Base-by-base conservation (phyloP, 2,797 vertebrate species). In the Liasis olivaceus region DNA sequence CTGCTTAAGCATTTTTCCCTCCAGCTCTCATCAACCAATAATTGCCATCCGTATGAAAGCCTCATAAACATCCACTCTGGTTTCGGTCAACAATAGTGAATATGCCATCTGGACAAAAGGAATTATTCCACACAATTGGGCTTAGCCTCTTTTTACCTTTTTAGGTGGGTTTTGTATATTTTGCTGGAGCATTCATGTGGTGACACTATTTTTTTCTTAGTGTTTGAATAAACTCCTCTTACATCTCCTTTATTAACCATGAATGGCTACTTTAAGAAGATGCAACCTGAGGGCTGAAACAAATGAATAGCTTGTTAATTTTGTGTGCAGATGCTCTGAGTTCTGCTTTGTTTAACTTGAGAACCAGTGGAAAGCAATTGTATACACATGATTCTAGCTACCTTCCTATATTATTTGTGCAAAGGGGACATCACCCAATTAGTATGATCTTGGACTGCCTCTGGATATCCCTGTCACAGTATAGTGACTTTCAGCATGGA, bases 1-100 rank as follows among this genome's bases (percentile, higher is more conserved):
- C 95, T 94, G 36, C 89, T 96, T 97, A 97, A 97, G 97, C 96
- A 96, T 95, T 95, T 77, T 91, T 54, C 17, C 20, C 31, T 51
- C 4, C 92, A 87, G 91, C 88, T 97, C 94, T 94, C 89, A 96
- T 96, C 94, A 96, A 89, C 94, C 96, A 94, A 95, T 96, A 91
- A 90, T 89, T 94, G 94, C 88, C 91, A 81, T 88, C 86, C 85
- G 96, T 97, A 97, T 42, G 90, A 95, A 97, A 94, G 90, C 92
- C 91, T 94, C 62, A 90, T 64, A 93, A 95, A 59, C 92, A 95
- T 96, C 94, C 95, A 22, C 91, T 84, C 62, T 93, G 95, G 96
- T 96, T 96, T 96, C 66, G 93, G 60, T 93, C 95, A 86, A 64
- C 91, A 91, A 69, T 54, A 81, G 88, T 62, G 94, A 90, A 89